These are phyloP conservation scores for Oreochromis niloticus DNA, from an alignment of 2,113 vertebrate species.

Conservation along the genomic window DNA sequence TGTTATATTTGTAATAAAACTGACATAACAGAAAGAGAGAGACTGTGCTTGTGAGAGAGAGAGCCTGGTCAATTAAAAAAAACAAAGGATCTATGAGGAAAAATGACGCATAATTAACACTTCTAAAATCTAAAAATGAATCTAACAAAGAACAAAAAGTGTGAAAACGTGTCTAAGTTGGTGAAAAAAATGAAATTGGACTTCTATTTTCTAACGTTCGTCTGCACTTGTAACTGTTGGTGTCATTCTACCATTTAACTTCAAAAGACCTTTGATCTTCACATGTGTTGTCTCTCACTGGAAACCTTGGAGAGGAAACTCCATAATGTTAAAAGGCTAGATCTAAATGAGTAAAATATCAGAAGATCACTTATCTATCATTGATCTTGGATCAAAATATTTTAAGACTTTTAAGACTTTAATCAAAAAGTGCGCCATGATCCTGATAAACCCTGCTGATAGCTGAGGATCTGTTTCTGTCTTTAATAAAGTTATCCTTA, in stretches of 20 bases:
- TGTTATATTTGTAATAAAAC: neutral
- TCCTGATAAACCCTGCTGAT: slow-evolving; percentile 24
- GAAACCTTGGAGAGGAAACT: neutral
- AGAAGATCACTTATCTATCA: neutral
- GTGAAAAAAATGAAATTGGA: neutral
- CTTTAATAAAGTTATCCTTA: neutral
- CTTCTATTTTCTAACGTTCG: neutral
- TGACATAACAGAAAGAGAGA: neutral
- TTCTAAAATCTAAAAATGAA: neutral
- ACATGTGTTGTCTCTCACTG: neutral
- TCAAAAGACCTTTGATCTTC: neutral
- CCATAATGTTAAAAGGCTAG: neutral
- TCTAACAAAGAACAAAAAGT: neutral
- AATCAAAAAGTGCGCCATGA: neutral
- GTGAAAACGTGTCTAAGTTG: neutral
- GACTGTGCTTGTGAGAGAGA: neutral
- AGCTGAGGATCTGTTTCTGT: neutral
- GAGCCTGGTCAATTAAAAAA: neutral
- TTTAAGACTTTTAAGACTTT: neutral
- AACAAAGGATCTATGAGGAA: neutral
- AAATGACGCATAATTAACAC: neutral
- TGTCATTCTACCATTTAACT: neutral
- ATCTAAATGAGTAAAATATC: neutral
- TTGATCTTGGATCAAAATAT: neutral
- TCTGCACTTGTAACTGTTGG: neutral